Evolutionary conservation across 2,888 invertebrate genomes (phyloP), one percentile per base, ranked within the genome.

Genomic region (Caenorhabditis sp.): DNA sequence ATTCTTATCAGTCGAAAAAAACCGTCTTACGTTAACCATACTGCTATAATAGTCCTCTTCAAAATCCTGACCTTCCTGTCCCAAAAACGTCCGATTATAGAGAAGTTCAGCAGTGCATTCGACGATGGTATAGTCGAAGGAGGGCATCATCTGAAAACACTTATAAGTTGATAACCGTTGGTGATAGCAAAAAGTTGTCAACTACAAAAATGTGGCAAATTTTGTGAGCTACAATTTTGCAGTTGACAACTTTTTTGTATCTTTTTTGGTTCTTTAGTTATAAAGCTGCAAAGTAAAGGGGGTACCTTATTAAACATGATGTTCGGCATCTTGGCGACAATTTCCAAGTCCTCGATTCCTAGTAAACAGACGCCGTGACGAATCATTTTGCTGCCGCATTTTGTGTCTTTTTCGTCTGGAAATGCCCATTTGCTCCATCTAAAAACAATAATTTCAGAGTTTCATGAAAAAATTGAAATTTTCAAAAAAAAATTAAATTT

Each of bases 61-160:
- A 5, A 86, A 51, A 51, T 65, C 51, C 32, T 80, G 77, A 44
- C 82, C 81, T 28, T 62, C 61, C n/a, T 83, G 78, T 20, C 58
- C 68, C 28, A 74, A 56, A 77, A 77, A 80, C 4, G 86, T 86
- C 24, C 84, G 61, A 64, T 86, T 86, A 71, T 65, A 85, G 13
- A 86, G 20, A 15, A 82, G 20, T 55, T 86, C 86, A 32, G 77
- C 84, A n/a, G 80, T 51, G 47, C 86, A 86, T n/a, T 85, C 85
- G 1, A 86, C 71, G 9, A 80, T 82, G 0, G 77, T 56, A 32
- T 81, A 82, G 65, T 86, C 86, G 56, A 86, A 85, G 0, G 60
- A 44, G 11, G 86, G 85, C 65, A 81, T 70, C 77, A 86, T 84
- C 82, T 86, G 71, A n/a, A n/a, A n/a, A n/a, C n/a, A n/a, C n/a